A percentile compares a stretch with the other conserved stretches of the same genome.
Evolutionary conservation across 2,888 invertebrate genomes (phyloP).

Genomic region (Lasioglossum leucozonium): DNA sequence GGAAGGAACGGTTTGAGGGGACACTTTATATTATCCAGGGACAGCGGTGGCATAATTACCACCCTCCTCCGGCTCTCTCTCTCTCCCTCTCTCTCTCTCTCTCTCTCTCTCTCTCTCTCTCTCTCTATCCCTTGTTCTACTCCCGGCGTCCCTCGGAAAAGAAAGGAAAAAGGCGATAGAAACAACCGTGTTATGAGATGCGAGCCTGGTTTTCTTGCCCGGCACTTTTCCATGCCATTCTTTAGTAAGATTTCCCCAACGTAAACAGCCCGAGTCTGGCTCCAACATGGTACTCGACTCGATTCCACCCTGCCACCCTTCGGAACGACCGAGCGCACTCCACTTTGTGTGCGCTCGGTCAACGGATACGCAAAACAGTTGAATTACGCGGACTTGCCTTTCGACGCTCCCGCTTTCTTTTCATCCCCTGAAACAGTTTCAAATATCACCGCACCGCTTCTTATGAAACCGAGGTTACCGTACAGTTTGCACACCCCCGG

Average conservation of each 20-base stretch:
- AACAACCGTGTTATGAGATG: slow-evolving; percentile 78
- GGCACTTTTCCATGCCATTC: slow-evolving; percentile 72
- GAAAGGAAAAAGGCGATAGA: slow-evolving; percentile 31
- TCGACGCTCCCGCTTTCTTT: slow-evolving; percentile 24
- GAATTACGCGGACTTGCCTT: slow-evolving; percentile 53
- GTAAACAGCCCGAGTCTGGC: slow-evolving; percentile 78
- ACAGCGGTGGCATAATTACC: slow-evolving; percentile 84
- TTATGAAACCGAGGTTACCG: neutral
- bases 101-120: slow-evolving; percentile 27
- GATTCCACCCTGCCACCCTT: slow-evolving; percentile 60
- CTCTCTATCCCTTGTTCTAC: slow-evolving; percentile 26
- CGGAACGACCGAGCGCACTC: slow-evolving; percentile 62
- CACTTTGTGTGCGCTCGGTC: slow-evolving; percentile 61
- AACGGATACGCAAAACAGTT: slow-evolving; percentile 67
- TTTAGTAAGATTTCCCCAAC: slow-evolving; percentile 82
- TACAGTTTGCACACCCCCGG: neutral
- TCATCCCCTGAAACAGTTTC: neutral
- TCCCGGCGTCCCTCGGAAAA: slow-evolving; percentile 20
- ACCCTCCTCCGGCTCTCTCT: slow-evolving; percentile 53
- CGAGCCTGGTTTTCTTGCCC: slow-evolving; percentile 74
- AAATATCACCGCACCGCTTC: neutral
- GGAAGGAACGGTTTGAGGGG: slow-evolving; percentile 70
- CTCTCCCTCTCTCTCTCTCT: slow-evolving; percentile 25
- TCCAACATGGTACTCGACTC: slow-evolving; percentile 67
- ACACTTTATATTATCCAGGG: slow-evolving; percentile 83